phyloP scores from a whole-genome alignment of 2,888 invertebrate species.

The Molorchus minor region DNA sequence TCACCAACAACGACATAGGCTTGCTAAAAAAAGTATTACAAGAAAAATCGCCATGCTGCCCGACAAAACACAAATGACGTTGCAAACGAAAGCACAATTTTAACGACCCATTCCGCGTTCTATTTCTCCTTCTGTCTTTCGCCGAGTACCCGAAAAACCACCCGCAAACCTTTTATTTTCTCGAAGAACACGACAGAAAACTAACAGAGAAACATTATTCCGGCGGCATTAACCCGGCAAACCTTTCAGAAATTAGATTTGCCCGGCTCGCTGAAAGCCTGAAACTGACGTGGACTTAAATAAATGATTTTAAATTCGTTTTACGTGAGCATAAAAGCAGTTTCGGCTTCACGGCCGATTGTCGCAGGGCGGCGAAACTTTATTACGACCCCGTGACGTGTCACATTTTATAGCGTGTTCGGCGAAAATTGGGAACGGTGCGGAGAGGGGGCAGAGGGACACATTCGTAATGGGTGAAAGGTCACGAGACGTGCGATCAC shows the following conservation, averaged over 20 bases:
- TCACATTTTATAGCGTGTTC: too few species aligned
- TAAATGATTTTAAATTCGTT: constrained; percentile 37
- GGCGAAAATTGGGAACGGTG: too few species aligned
- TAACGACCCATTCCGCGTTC: background rate
- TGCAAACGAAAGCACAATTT: background rate
- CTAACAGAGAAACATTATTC: constrained; percentile 28
- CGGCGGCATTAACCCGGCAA: constrained; percentile 31
- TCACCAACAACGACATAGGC: too few species aligned
- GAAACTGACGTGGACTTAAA: constrained; percentile 32
- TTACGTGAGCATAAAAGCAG: constrained; percentile 21
- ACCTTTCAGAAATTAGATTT: constrained; percentile 37
- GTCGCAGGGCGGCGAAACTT: background rate
- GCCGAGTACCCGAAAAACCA: background rate
- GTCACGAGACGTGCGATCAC: too few species aligned
- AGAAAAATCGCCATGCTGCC: too few species aligned
- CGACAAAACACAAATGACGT: too few species aligned
- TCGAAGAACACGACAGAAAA: constrained; percentile 19
- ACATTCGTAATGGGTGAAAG: too few species aligned
- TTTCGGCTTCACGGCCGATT: constrained; percentile 2
- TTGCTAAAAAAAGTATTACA: too few species aligned
- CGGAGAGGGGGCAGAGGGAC: too few species aligned
- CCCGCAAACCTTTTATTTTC: constrained; percentile 7
- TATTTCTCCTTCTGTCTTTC: background rate
- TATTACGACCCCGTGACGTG: background rate
- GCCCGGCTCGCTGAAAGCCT: constrained; percentile 32